Evolutionary conservation across 2,888 invertebrate genomes (phyloP).

Genomic region (Ferrisia virgata): DNA sequence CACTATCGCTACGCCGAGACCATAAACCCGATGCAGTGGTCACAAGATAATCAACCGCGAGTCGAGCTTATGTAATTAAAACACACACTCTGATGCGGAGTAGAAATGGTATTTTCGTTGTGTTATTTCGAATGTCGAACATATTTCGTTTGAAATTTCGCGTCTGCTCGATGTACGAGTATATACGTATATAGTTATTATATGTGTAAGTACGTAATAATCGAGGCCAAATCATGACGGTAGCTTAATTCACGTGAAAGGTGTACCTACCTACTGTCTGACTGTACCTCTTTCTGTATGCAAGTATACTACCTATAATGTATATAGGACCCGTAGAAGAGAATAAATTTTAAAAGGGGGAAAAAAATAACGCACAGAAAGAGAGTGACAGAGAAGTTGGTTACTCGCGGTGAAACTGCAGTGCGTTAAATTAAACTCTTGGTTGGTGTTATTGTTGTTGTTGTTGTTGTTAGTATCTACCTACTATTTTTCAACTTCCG

Average conservation of each 20-base stretch:
- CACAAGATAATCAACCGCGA: neutral
- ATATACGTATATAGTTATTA: neutral
- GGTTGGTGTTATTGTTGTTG: neutral
- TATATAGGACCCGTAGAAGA: neutral
- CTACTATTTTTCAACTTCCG: neutral
- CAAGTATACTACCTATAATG: too few relatives aligned
- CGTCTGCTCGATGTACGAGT: neutral
- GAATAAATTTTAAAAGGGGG: neutral
- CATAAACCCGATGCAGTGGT: neutral
- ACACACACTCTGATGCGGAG: neutral
- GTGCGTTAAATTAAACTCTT: neutral
- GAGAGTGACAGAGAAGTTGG: neutral
- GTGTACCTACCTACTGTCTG: too few relatives aligned
- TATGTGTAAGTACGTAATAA: neutral
- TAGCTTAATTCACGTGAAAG: neutral
- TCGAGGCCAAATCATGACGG: conserved; percentile 23
- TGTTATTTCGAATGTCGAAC: neutral
- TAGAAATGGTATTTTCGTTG: neutral
- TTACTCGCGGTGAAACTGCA: neutral
- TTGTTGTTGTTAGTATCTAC: too few relatives aligned
- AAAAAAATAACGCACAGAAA: neutral
- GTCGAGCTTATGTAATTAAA: neutral
- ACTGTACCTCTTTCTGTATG: too few relatives aligned
- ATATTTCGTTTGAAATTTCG: neutral
- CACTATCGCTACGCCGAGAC: too few relatives aligned